These are phyloP conservation scores for Omphaloscelis lunosa DNA, from an alignment of 2,888 invertebrate species.

Conservation along the genomic window DNA sequence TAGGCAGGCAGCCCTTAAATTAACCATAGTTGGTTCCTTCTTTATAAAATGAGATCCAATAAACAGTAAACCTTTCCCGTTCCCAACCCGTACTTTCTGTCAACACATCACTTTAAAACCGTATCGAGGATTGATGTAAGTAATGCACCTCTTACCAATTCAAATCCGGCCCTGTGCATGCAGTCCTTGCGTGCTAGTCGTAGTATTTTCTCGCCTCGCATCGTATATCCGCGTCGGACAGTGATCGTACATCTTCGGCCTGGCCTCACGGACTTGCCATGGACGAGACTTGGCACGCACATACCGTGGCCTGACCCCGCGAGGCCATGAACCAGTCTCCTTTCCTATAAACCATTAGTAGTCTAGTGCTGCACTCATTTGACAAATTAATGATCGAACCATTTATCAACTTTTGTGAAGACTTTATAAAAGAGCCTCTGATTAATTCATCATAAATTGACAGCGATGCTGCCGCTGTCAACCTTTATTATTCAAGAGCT, in stretches of 20 bases:
- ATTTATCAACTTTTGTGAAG: conserved; percentile 65
- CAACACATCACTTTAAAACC: conserved; percentile 46
- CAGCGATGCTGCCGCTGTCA: conserved; percentile 50
- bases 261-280: conserved; percentile 48
- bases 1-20: not conserved
- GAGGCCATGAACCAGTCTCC: conserved; percentile 55
- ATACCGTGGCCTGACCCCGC: conserved; percentile 53
- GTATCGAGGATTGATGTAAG: conserved; percentile 54
- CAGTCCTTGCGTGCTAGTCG: conserved; percentile 65
- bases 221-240: conserved; percentile 77
- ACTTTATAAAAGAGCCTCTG: conserved; percentile 51
- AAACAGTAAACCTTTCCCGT: conserved; percentile 29
- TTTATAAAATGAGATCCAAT: conserved; percentile 1
- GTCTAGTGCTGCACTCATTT: conserved; percentile 35
- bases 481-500: conserved; percentile 51
- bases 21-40: not conserved
- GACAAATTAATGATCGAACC: conserved; percentile 63
- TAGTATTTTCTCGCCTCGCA: conserved; percentile 77
- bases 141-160: conserved; percentile 61
- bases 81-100: conserved; percentile 31
- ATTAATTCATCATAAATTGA: conserved; percentile 60
- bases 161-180: conserved; percentile 65
- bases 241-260: conserved; percentile 74
- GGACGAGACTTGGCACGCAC: conserved; percentile 71
- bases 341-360: conserved; percentile 59